These are phyloP conservation scores for Meles meles DNA, from an alignment of 2,113 vertebrate species.

Conservation along the genomic window DNA sequence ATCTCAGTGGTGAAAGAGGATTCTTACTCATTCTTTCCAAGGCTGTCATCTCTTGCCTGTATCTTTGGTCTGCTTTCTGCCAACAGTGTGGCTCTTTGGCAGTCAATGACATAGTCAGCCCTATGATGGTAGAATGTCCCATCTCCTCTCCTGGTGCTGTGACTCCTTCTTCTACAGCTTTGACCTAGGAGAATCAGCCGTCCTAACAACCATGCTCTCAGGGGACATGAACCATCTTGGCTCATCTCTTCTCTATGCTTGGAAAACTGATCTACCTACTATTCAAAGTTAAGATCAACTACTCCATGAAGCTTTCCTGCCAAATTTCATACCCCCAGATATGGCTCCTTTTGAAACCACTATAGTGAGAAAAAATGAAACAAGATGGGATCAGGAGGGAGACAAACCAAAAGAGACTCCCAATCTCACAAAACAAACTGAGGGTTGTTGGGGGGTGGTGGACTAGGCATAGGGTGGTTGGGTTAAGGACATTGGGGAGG, in stretches of 20 bases:
- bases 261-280: background rate
- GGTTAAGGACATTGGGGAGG: too few species aligned
- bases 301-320: background rate
- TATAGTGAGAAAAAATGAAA: background rate
- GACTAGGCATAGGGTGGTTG: too few species aligned
- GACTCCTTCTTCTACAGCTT: background rate
- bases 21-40: background rate
- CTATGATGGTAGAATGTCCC: background rate
- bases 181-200: background rate
- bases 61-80: background rate
- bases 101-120: background rate
- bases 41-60: background rate
- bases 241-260: background rate
- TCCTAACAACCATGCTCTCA: background rate
- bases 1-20: background rate
- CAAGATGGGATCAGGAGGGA: too few species aligned
- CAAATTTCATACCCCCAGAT: background rate
- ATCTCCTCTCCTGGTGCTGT: background rate
- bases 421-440: too few species aligned
- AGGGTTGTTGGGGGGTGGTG: too few species aligned
- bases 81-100: background rate
- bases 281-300: background rate
- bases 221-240: rapidly evolving
- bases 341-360: background rate
- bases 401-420: too few species aligned